Evolutionary conservation across 2,888 invertebrate species (phyloP).

Genomic region (Priocnemis perturbator): DNA sequence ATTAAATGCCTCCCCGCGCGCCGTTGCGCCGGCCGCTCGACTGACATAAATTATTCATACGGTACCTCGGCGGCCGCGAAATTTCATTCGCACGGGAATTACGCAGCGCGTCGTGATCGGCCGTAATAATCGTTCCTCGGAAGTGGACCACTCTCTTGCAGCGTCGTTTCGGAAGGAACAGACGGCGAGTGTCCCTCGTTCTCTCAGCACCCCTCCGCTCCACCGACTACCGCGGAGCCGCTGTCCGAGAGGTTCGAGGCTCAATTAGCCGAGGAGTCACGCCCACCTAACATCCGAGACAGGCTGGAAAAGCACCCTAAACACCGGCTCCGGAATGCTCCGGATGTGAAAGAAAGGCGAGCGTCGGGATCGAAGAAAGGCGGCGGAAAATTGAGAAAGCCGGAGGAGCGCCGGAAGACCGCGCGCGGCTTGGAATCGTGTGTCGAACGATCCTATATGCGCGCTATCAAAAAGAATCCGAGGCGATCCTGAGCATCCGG

Average conservation of each 20-base stretch:
- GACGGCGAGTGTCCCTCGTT: no score
- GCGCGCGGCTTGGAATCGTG: not conserved
- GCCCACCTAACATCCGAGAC: slow-evolving; percentile 24
- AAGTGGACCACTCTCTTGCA: slow-evolving; percentile 23
- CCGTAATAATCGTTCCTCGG: slow-evolving; percentile 12
- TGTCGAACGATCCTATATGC: slow-evolving; percentile 22
- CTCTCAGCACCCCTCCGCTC: no score
- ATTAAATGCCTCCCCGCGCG: no score
- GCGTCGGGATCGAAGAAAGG: not conserved
- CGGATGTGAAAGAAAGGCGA: not conserved
- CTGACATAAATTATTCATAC: no score
- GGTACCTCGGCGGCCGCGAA: not conserved
- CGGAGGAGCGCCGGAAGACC: slow-evolving; percentile 10
- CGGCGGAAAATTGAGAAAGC: slow-evolving; percentile 8
- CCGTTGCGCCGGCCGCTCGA: no score
- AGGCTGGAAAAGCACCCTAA: not conserved
- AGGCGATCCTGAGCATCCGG: slow-evolving; percentile 27
- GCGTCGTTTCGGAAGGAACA: no score
- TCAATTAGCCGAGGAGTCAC: slow-evolving; percentile 37
- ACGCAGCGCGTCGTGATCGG: not conserved
- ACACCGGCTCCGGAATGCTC: no score
- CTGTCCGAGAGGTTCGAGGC: slow-evolving; percentile 25
- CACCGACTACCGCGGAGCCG: no score
- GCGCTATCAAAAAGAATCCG: slow-evolving; percentile 32
- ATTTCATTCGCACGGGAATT: no score